A percentile compares a stretch with the other conserved stretches of the same genome.
Conservation (phyloP, 2,113 vertebrate genomes). For the Oncorhynchus kisutch region DNA sequence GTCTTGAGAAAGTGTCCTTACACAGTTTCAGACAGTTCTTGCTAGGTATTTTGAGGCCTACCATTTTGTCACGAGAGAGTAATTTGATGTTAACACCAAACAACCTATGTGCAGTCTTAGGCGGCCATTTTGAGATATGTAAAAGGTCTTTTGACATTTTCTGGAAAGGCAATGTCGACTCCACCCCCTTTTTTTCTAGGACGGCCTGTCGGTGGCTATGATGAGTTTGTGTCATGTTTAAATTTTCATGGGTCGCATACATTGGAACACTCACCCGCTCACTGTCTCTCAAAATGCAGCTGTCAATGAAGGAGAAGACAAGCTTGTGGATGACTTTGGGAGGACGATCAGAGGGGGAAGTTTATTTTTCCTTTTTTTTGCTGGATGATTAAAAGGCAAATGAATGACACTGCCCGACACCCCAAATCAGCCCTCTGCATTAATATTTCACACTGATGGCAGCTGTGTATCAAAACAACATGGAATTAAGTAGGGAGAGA, state of each 20-base stretch:
- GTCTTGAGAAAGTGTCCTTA: neutral
- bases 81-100: neutral
- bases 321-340: constrained; percentile 68
- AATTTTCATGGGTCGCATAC: constrained; percentile 66
- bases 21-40: neutral
- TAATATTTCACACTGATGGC: constrained; percentile 81
- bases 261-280: constrained; percentile 57
- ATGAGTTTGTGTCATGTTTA: constrained; percentile 55
- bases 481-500: constrained; percentile 66
- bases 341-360: constrained; percentile 66
- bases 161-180: neutral
- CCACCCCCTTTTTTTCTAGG: neutral
- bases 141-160: neutral
- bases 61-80: neutral
- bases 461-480: constrained; percentile 80
- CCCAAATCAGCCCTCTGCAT: constrained; percentile 78
- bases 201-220: constrained; percentile 5
- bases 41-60: neutral
- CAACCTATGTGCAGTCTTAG: neutral
- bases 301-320: constrained; percentile 66
- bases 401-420: constrained; percentile 78
- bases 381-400: constrained; percentile 81
- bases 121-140: neutral
- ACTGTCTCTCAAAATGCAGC: constrained; percentile 69
- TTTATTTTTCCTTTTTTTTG: constrained; percentile 71